Conservation (phyloP, 1,140 invertebrate species). For the Muscidifurax raptorellus region DNA sequence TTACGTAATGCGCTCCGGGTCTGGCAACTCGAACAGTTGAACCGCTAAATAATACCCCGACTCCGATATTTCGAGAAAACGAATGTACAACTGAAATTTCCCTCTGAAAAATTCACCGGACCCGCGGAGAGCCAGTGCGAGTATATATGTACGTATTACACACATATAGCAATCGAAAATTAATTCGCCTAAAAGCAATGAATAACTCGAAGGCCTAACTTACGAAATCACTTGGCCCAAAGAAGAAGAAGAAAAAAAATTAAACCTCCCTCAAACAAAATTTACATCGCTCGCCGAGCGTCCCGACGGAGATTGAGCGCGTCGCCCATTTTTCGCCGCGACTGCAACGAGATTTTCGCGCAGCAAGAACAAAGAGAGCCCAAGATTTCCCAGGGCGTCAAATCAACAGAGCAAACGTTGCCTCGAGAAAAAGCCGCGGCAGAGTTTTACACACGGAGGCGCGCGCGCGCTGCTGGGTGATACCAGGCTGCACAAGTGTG, state of each 20-base stretch:
- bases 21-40: not conserved
- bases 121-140: too few relatives aligned
- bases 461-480: not conserved
- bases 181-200: not conserved
- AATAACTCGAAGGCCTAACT: not conserved
- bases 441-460: not conserved
- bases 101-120: not conserved
- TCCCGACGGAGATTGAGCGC: not conserved
- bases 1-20: not conserved
- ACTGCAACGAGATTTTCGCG: conserved; percentile 2
- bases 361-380: not conserved
- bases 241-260: too few relatives aligned
- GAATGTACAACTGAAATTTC: not conserved
- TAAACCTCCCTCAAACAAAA: not conserved
- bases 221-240: too few relatives aligned
- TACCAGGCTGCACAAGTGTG: not conserved
- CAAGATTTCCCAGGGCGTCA: conserved; percentile 38
- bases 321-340: not conserved
- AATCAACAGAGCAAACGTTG: conserved; percentile 16
- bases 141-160: too few relatives aligned
- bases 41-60: not conserved
- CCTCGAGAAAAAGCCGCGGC: not conserved
- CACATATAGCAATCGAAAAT: not conserved
- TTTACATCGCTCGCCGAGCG: not conserved
- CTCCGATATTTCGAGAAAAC: not conserved